Evolutionary conservation across 2,113 vertebrate genomes (phyloP).

Genomic region (Eolophus roseicapilla): DNA sequence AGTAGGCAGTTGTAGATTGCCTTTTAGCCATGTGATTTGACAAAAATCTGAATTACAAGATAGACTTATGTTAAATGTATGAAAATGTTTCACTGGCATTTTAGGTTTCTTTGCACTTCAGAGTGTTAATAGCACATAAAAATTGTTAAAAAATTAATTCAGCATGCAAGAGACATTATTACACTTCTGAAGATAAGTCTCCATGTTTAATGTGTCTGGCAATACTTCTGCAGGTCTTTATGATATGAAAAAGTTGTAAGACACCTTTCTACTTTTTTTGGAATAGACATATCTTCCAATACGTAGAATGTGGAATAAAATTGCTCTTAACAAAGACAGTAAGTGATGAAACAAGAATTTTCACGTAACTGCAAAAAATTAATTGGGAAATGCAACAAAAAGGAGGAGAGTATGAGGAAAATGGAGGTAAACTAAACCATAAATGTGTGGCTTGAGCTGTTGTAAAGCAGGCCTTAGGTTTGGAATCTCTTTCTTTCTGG

Average conservation of each 20-base stretch:
- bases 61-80: rapidly evolving
- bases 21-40: not conserved
- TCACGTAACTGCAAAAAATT: not conserved
- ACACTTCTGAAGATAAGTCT: not conserved
- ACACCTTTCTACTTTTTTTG: not conserved
- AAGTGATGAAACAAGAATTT: not conserved
- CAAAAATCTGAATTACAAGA: not conserved
- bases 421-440: not conserved
- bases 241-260: not conserved
- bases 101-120: not conserved
- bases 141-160: not conserved
- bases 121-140: not conserved
- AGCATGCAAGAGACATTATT: not conserved
- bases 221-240: not conserved
- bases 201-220: not conserved
- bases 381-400: not conserved
- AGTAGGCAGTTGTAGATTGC: not conserved
- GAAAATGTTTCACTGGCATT: not conserved
- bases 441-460: not conserved
- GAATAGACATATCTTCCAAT: not conserved
- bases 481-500: not conserved
- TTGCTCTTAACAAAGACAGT: not conserved
- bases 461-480: not conserved
- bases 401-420: not conserved
- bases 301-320: not conserved